phyloP scores from a whole-genome alignment of 2,888 invertebrate species.

The Lepidochrysops patricia region DNA sequence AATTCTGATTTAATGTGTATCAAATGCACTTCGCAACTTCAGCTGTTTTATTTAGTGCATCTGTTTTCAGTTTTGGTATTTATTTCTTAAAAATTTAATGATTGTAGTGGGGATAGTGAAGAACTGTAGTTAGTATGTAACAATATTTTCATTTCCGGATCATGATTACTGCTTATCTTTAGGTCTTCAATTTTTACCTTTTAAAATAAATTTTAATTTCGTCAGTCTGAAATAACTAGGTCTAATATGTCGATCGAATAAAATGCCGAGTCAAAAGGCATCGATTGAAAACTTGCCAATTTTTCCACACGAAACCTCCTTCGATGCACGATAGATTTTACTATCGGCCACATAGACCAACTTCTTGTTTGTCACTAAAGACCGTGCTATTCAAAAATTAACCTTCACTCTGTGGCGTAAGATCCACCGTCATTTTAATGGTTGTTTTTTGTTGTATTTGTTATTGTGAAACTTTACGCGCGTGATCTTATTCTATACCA shows the following conservation, averaged over 20 bases:
- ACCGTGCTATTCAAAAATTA: constrained; percentile 25
- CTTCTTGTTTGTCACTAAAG: constrained; percentile 14
- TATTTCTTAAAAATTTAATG: neutral
- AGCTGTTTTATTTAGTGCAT: neutral
- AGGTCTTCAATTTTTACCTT: no score
- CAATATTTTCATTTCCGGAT: no score
- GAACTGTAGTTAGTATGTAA: no score
- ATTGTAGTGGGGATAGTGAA: no score
- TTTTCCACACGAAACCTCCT: constrained; percentile 56
- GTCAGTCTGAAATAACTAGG: constrained; percentile 50
- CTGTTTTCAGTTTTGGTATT: neutral
- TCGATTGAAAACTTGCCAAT: constrained; percentile 56
- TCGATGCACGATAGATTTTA: constrained; percentile 66
- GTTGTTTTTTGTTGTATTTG: neutral
- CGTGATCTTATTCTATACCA: constrained; percentile 44
- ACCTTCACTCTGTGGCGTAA: constrained; percentile 30
- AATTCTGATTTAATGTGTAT: constrained; percentile 32
- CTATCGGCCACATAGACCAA: constrained; percentile 39
- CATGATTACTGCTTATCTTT: no score
- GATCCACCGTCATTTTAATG: neutral
- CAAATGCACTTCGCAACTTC: constrained; percentile 4
- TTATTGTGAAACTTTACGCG: constrained; percentile 21
- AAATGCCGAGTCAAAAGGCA: constrained; percentile 47
- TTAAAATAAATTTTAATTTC: neutral
- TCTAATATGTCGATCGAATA: constrained; percentile 35